Evolutionary conservation across 2,113 vertebrate genomes (phyloP).

Genomic region (Tautogolabrus adspersus): DNA sequence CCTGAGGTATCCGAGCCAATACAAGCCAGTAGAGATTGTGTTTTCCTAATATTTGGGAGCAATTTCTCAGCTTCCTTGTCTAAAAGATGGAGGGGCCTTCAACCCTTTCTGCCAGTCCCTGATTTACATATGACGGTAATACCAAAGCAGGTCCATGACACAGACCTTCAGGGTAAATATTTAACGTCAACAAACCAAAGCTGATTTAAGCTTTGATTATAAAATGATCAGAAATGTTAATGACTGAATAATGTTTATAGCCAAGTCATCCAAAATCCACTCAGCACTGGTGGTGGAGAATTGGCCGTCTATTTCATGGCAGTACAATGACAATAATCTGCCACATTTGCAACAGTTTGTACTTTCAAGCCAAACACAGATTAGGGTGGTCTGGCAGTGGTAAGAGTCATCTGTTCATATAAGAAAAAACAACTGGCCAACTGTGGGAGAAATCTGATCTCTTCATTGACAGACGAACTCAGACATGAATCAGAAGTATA

Average conservation of each 20-base stretch:
- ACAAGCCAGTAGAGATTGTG: neutral
- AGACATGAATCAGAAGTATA: neutral
- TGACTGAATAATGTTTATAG: neutral
- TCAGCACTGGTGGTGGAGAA: too few species aligned
- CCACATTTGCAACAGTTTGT: conserved; percentile 3
- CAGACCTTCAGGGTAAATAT: neutral
- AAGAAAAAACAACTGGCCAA: neutral
- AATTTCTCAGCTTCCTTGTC: neutral
- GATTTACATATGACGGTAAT: neutral
- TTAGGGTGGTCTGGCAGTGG: neutral
- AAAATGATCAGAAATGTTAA: neutral
- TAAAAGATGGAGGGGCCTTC: neutral
- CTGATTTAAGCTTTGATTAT: neutral
- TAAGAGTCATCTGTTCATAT: conserved; percentile 9
- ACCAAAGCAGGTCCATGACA: neutral
- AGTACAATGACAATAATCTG: neutral
- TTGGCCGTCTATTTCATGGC: neutral
- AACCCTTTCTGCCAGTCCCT: neutral
- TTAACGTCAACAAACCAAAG: neutral
- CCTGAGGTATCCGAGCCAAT: conserved; percentile 15
- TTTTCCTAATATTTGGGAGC: neutral
- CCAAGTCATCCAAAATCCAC: neutral
- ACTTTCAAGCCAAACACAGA: neutral
- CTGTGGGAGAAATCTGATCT: neutral
- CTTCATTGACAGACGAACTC: neutral